Evolutionary conservation across 1,140 invertebrate genomes (phyloP).

Genomic region (Rhynchophorus ferrugineus): DNA sequence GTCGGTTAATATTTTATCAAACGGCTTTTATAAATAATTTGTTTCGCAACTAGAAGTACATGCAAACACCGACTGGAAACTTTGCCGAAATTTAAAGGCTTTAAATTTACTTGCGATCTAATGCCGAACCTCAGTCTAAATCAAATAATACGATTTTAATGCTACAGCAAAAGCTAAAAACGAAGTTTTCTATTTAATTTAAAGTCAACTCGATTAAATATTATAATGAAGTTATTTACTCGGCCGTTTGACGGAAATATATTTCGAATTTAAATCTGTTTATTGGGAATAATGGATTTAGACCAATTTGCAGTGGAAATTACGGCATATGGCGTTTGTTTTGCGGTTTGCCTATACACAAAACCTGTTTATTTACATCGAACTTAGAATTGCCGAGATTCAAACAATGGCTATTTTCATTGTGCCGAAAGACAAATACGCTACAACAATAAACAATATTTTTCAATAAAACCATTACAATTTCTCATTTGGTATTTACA

Average conservation of each 20-base stretch:
- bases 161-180: not conserved
- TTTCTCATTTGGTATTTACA: too few relatives aligned
- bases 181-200: not conserved
- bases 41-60: not conserved
- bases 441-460: too few relatives aligned
- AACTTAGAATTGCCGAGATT: too few relatives aligned
- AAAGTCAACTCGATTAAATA: not conserved
- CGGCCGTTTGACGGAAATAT: not conserved
- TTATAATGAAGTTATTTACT: not conserved
- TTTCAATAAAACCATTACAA: too few relatives aligned
- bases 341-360: not conserved
- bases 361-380: too few relatives aligned
- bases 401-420: too few relatives aligned
- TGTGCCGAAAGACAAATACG: too few relatives aligned
- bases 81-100: not conserved
- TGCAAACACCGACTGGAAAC: not conserved
- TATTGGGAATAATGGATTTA: not conserved
- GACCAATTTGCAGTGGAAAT: not conserved
- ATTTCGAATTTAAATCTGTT: not conserved
- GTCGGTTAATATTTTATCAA: not conserved
- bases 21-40: not conserved
- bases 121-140: not conserved
- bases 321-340: not conserved
- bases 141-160: not conserved
- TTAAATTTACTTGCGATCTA: not conserved